Base-by-base conservation (phyloP, 2,888 invertebrate genomes). In the Netelia melanura region DNA sequence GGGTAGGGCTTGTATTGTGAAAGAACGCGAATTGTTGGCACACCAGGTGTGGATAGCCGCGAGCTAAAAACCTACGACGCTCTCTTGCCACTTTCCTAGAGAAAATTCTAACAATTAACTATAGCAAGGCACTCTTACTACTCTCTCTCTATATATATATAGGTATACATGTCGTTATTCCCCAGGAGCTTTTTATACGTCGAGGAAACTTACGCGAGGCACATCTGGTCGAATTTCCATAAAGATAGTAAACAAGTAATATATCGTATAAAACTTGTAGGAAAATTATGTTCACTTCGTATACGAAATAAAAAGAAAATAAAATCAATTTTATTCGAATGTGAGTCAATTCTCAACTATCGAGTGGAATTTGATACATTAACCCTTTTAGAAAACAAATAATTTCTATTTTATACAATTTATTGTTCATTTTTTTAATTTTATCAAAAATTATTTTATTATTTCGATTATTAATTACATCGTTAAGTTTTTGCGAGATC, bases 11-110 rank as follows among this genome's bases (percentile, higher is more conserved):
- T 65, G 30, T 62, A 62, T 10, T 38, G 70, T 61, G 58, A 72
- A 72, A n/a, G 74, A 62, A 83, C 77, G 77, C 85, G 87, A 87
- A 87, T 84, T 84, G 77, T 83, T 65, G 85, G 71, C 77, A 48
- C 77, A 10, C 84, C 84, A 84, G 84, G 84, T 84, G 84, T 61
- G 74, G 44, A 70, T 70, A 48, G 75, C 52, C 76, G n/a, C 68
- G 56, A 65, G 74, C 74, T 84, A 81, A 84, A 84, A 84, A 84
- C 80, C 80, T 80, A 23, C 75, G 68, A 43, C 25, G 17, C 77
- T 74, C 52, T 30, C 0, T 30, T 9, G n/a, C 44, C 70, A 81
- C 84, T 81, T 84, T 74, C 14, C 61, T 70, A 21, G 14, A 23
- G 25, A 79, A 83, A 56, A 61, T 67, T 61, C 52, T 17, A 52